Conservation (phyloP, 2,888 invertebrate genomes). For the Stegana nigrithorax region DNA sequence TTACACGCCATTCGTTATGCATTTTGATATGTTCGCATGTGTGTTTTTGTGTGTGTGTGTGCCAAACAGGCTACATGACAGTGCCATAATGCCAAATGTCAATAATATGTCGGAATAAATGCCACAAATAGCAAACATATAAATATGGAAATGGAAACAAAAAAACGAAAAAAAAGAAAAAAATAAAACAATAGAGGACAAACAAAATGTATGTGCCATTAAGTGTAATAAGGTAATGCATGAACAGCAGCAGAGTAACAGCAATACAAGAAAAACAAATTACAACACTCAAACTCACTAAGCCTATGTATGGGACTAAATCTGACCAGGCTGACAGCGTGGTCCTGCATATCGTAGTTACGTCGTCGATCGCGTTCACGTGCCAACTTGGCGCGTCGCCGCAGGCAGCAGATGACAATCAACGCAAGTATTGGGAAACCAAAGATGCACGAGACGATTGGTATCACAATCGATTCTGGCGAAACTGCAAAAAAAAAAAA, state of each 20-base stretch:
- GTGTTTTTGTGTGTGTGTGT: too few relatives aligned
- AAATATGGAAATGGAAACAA: too few relatives aligned
- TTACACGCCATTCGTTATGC: too few relatives aligned
- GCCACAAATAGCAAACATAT: too few relatives aligned
- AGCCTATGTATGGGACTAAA: constrained; percentile 79
- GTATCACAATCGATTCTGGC: constrained; percentile 88
- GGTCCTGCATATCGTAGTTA: constrained; percentile 85
- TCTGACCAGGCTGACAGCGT: constrained; percentile 84
- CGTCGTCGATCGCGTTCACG: constrained; percentile 84
- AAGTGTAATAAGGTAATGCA: too few relatives aligned
- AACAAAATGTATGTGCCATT: not conserved
- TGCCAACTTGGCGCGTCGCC: constrained; percentile 85
- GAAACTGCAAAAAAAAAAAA: constrained; percentile 75
- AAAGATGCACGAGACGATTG: constrained; percentile 89
- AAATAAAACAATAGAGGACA: not conserved
- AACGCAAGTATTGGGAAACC: constrained; percentile 89
- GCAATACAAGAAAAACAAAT: constrained; percentile 35
- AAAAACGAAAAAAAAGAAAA: not conserved
- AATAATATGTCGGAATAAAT: too few relatives aligned
- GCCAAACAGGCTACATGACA: too few relatives aligned
- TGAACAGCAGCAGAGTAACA: too few relatives aligned
- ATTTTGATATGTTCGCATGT: too few relatives aligned
- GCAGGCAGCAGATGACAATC: constrained; percentile 86
- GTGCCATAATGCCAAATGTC: too few relatives aligned
- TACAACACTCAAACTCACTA: constrained; percentile 72